Percentiles rank a stretch among this genome's conserved stretches.
These are phyloP conservation scores for Hydrotaea diabolus DNA, from an alignment of 2,888 invertebrate genomes.

Conservation along the genomic window DNA sequence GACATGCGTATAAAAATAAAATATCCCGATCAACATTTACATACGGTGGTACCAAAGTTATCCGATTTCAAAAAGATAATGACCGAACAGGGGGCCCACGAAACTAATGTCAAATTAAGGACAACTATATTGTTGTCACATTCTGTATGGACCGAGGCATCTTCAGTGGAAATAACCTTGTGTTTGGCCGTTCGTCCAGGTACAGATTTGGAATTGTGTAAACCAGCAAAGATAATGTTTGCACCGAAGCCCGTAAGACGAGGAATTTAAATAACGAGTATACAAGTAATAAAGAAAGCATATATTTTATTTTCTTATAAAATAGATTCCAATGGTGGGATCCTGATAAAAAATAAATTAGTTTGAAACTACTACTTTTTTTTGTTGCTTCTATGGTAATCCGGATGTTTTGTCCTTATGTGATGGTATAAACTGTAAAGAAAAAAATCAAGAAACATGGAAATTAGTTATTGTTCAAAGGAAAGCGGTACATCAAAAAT, in stretches of 20 bases:
- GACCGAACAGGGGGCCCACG: conserved; percentile 83
- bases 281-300: conserved; percentile 6
- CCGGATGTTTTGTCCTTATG: conserved; percentile 52
- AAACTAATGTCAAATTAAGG: conserved; percentile 84
- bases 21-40: conserved; percentile 95
- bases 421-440: conserved; percentile 56
- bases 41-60: conserved; percentile 89
- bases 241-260: conserved; percentile 94
- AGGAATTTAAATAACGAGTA: conserved; percentile 83
- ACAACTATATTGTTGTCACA: conserved; percentile 92
- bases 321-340: no score
- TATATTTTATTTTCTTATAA: no score
- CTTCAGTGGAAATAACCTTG: conserved; percentile 92
- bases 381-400: conserved; percentile 9
- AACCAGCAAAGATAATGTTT: conserved; percentile 92
- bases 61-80: conserved; percentile 88
- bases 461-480: no score
- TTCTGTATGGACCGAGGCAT: conserved; percentile 95
- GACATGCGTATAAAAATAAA: conserved; percentile 91
- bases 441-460: neutral
- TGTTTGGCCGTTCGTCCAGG: conserved; percentile 87
- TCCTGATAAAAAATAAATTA: no score
- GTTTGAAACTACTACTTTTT: neutral
- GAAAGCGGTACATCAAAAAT: no score
- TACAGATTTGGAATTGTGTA: conserved; percentile 89